These are phyloP conservation scores for Polydrusus cervinus DNA, from an alignment of 2,888 invertebrate genomes.

Conservation along the genomic window DNA sequence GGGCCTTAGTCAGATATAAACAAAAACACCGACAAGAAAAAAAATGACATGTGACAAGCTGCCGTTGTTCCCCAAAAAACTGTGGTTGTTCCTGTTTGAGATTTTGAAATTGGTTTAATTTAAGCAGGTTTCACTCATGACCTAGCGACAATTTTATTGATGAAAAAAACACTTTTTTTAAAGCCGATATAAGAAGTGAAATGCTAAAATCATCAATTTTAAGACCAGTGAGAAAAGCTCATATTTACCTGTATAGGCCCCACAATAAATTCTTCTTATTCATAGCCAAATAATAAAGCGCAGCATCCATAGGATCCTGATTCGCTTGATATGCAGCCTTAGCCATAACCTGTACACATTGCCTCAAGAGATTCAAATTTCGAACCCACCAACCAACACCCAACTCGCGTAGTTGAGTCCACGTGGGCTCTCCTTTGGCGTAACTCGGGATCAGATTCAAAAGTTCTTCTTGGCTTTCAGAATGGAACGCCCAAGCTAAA, in stretches of 20 bases:
- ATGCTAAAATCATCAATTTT: too few species aligned
- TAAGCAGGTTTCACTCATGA: too few species aligned
- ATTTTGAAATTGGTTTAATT: too few species aligned
- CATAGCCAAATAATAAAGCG: constrained; percentile 97
- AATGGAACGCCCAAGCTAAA: constrained; percentile 99
- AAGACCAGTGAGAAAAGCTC: too few species aligned
- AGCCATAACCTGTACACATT: constrained; percentile 93
- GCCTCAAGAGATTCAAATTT: constrained; percentile 86
- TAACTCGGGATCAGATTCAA: constrained; percentile 91
- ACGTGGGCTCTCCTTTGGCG: constrained; percentile 88
- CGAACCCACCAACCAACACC: constrained; percentile 97
- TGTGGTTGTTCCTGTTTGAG: too few species aligned
- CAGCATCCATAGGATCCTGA: constrained; percentile 98
- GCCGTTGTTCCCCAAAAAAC: too few species aligned
- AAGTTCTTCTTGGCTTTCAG: constrained; percentile 97
- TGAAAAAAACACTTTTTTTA: too few species aligned
- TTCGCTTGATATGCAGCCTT: constrained; percentile 93
- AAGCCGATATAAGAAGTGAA: too few species aligned
- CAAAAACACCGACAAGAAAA: too few species aligned
- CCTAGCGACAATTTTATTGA: too few species aligned
- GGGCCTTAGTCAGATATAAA: too few species aligned
- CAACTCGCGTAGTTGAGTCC: constrained; percentile 92
- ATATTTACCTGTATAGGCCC: constrained; percentile 87
- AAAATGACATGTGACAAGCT: too few species aligned
- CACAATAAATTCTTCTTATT: constrained; percentile 97